A percentile compares a stretch with the other conserved stretches of the same genome.
phyloP scores from a whole-genome alignment of 2,888 invertebrate species.

The Drosophila sordidula region DNA sequence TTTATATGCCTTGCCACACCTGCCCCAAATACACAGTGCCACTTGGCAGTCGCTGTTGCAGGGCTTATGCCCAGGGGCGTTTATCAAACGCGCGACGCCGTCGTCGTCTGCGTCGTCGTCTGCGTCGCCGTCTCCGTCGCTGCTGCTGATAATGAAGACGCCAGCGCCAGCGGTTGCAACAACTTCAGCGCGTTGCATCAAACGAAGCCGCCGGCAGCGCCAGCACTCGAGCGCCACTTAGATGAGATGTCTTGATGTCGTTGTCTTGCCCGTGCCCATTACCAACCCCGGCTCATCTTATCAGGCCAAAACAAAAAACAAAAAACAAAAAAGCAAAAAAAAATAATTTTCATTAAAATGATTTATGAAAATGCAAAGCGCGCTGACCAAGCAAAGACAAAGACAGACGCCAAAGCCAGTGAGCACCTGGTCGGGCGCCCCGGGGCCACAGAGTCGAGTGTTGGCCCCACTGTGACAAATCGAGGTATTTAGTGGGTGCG shows the following conservation, averaged over 20 bases:
- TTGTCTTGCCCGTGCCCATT: constrained; percentile 13
- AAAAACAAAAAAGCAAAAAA: constrained; percentile 25
- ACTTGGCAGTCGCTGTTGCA: constrained; percentile 24
- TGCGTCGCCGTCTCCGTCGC: constrained; percentile 43
- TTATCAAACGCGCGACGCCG: constrained; percentile 44
- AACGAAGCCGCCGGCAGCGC: constrained; percentile 64
- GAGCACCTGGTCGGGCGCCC: constrained; percentile 50
- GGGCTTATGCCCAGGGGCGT: constrained; percentile 18
- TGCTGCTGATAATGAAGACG: constrained; percentile 81
- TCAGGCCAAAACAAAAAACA: constrained; percentile 50
- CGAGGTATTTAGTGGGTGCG: constrained; percentile 52
- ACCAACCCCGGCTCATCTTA: constrained; percentile 41
- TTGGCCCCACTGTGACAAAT: constrained; percentile 58
- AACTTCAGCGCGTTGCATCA: constrained; percentile 58
- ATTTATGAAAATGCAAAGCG: constrained; percentile 78
- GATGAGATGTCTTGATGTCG: constrained; percentile 78
- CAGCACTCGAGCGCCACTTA: constrained; percentile 72
- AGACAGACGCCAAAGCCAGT: constrained; percentile 26
- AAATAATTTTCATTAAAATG: constrained; percentile 77
- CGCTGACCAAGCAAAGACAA: constrained; percentile 63
- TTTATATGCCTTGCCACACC: constrained; percentile 20
- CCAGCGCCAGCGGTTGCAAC: constrained; percentile 49
- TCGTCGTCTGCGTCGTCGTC: constrained; percentile 38
- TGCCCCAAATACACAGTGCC: constrained; percentile 27
- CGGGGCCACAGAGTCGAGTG: constrained; percentile 14